Evolutionary conservation across 2,888 invertebrate species (phyloP).

Genomic region (Drosophila subsilvestris): DNA sequence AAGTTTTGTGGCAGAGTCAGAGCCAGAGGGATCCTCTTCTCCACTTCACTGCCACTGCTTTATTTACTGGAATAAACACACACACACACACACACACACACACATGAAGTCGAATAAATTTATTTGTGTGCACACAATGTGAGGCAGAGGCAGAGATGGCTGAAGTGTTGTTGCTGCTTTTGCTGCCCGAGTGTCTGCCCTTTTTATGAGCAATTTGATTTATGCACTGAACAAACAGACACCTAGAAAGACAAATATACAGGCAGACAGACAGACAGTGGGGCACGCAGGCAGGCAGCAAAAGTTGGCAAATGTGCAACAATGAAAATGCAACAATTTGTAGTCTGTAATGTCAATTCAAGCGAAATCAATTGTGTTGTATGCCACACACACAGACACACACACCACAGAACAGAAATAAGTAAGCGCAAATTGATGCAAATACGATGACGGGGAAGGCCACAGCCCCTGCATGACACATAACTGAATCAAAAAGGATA

Average conservation of each 20-base stretch:
- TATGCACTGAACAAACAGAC: conserved; percentile 37
- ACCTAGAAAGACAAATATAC: conserved; percentile 1
- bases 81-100: conserved; percentile 11
- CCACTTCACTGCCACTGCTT: not conserved
- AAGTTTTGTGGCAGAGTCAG: conserved; percentile 17
- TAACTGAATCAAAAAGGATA: not conserved
- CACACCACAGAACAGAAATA: conserved; percentile 13
- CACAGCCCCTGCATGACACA: not conserved
- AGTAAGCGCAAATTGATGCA: not conserved
- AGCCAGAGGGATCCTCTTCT: not conserved
- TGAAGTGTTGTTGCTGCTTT: conserved; percentile 10
- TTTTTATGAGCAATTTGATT: conserved; percentile 56
- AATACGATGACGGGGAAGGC: not conserved
- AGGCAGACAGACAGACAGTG: conserved; percentile 1
- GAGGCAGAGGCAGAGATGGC: not conserved
- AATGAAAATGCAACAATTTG: conserved; percentile 31
- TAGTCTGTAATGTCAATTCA: conserved; percentile 47
- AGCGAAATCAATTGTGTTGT: conserved; percentile 56
- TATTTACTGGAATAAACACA: conserved; percentile 16
- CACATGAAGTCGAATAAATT: conserved; percentile 19
- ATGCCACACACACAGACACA: conserved; percentile 17
- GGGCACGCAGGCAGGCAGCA: not conserved
- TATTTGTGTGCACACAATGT: conserved; percentile 13
- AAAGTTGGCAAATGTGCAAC: conserved; percentile 29
- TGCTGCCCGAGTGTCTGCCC: conserved; percentile 24